phyloP scores from a whole-genome alignment of 2,888 invertebrate genomes.

The Stegophylla sp. region DNA sequence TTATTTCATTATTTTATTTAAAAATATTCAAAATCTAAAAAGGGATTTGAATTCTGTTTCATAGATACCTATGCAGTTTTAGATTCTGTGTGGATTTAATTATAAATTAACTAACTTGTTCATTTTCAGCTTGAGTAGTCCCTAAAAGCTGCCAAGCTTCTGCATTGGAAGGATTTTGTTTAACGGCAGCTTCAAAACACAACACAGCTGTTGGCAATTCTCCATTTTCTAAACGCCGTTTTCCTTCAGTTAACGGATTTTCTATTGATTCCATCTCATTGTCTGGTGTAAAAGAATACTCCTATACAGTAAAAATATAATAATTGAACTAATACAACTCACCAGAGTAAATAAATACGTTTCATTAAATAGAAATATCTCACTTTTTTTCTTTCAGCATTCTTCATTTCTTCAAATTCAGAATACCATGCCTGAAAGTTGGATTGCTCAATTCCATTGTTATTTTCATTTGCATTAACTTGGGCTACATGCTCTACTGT shows the following conservation, averaged over 20 bases:
- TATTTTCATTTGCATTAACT: neutral
- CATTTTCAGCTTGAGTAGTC: constrained; percentile 95
- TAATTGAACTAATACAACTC: neutral
- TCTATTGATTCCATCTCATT: constrained; percentile 82
- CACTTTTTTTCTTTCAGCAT: constrained; percentile 2
- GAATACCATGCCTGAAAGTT: neutral
- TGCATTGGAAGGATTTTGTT: constrained; percentile 77
- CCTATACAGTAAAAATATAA: constrained; percentile 65
- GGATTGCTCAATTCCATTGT: neutral
- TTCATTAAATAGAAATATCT: neutral
- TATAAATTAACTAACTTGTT: constrained; percentile 70
- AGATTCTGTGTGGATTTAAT: neutral
- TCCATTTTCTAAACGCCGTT: constrained; percentile 80
- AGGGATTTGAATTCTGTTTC: no score
- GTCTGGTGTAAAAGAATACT: constrained; percentile 81
- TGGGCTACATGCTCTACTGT: constrained; percentile 3
- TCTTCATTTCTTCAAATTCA: constrained; percentile 37
- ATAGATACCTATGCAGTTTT: no score
- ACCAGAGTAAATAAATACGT: neutral
- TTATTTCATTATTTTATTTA: no score
- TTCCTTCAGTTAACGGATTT: constrained; percentile 85
- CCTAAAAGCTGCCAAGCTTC: constrained; percentile 90
- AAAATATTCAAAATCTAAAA: no score
- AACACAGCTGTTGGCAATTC: constrained; percentile 95
- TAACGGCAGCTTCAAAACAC: constrained; percentile 94